phyloP scores from a whole-genome alignment of 2,113 vertebrate species.

The Campylomormyrus numenius region DNA sequence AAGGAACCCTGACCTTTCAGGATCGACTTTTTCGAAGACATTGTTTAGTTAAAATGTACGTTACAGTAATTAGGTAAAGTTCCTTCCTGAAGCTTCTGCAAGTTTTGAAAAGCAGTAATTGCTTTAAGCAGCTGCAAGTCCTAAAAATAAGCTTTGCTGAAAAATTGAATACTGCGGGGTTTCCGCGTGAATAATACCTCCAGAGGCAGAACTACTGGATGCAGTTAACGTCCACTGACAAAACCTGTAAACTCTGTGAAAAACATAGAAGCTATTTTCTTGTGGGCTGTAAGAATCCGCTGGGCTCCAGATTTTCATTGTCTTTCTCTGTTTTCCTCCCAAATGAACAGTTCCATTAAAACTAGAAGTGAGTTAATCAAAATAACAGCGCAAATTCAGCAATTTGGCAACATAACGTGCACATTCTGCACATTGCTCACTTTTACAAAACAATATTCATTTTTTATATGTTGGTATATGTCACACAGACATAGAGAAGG shows the following conservation, averaged over 20 bases:
- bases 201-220: background rate
- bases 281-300: background rate
- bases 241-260: background rate
- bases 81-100: background rate
- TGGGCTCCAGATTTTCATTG: background rate
- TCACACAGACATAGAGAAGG: background rate
- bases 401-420: background rate
- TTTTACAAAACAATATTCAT: background rate
- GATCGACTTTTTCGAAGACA: background rate
- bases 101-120: background rate
- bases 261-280: background rate
- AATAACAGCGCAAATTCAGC: conserved; percentile 1
- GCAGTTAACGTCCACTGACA: background rate
- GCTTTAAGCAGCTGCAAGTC: background rate
- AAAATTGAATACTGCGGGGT: background rate
- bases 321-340: background rate
- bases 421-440: background rate
- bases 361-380: conserved; percentile 3
- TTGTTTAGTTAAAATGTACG: background rate
- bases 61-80: background rate
- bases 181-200: background rate
- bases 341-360: background rate
- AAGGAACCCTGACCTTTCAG: background rate
- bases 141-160: background rate
- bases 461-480: background rate